Evolutionary conservation across 2,113 vertebrate genomes (phyloP).

Genomic region (Erythrocercus mccallii): DNA sequence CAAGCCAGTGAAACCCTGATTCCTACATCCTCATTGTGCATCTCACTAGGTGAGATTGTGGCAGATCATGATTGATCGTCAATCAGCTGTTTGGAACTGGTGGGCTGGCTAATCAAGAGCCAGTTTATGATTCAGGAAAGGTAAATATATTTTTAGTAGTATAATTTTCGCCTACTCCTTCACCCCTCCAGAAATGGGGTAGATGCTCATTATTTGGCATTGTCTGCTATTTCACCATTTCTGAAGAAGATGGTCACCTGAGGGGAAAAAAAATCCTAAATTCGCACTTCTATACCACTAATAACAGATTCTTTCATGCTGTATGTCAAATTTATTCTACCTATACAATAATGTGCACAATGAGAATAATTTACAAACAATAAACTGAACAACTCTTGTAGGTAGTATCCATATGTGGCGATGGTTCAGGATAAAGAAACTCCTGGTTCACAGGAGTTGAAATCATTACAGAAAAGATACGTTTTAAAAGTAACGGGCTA

Average conservation of each 20-base stretch:
- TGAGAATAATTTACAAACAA: neutral
- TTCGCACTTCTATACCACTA: neutral
- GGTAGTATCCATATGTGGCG: neutral
- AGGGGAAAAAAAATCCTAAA: neutral
- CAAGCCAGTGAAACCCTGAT: neutral
- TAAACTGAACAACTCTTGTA: neutral
- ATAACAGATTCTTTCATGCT: neutral
- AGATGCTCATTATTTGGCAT: neutral
- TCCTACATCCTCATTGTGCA: neutral
- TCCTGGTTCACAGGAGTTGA: neutral
- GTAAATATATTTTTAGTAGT: neutral
- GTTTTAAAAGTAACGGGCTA: neutral
- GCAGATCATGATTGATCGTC: neutral
- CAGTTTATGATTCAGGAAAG: neutral
- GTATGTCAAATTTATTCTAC: neutral
- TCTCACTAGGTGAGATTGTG: neutral
- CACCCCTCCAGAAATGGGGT: neutral
- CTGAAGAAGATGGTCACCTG: neutral
- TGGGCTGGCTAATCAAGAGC: neutral
- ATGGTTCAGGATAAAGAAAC: too few species aligned
- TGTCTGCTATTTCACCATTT: neutral
- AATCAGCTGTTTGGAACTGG: neutral
- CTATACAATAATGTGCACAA: neutral
- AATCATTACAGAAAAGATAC: neutral
- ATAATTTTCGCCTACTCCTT: neutral